Conservation (phyloP, 2,113 vertebrate species). For the Lepisosteus oculatus region DNA sequence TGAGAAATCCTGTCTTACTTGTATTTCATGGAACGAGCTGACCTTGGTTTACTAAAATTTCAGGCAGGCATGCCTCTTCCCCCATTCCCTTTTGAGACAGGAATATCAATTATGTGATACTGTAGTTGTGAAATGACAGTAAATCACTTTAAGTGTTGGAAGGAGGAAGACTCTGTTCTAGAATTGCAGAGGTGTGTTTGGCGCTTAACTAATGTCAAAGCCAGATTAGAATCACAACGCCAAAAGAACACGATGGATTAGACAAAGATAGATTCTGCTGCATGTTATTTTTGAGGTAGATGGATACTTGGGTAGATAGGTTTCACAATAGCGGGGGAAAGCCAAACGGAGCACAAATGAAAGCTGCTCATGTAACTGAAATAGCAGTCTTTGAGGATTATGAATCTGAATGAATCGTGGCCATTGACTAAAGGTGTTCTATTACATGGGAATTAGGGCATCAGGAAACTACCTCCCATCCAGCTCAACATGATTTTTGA, state of each 20-base stretch:
- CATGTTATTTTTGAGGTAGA: no score
- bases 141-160: no score
- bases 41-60: not conserved
- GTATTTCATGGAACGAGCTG: conserved; percentile 9
- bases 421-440: conserved; percentile 57
- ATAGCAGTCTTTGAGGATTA: conserved; percentile 36
- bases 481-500: no score
- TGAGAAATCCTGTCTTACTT: not conserved
- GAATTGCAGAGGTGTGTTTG: no score
- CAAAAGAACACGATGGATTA: no score
- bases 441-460: conserved; percentile 70
- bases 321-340: not conserved
- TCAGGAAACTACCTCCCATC: conserved; percentile 57
- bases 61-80: not conserved
- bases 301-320: not conserved
- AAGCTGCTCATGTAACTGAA: conserved; percentile 47
- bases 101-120: no score
- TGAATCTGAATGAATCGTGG: conserved; percentile 36
- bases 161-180: no score
- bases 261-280: no score
- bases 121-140: no score
- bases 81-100: not conserved
- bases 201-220: no score
- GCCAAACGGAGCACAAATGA: not conserved
- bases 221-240: no score